Evolutionary conservation across 1,140 invertebrate species (phyloP), one percentile per base, ranked within the genome.

Genomic region (Drosophila lini): DNA sequence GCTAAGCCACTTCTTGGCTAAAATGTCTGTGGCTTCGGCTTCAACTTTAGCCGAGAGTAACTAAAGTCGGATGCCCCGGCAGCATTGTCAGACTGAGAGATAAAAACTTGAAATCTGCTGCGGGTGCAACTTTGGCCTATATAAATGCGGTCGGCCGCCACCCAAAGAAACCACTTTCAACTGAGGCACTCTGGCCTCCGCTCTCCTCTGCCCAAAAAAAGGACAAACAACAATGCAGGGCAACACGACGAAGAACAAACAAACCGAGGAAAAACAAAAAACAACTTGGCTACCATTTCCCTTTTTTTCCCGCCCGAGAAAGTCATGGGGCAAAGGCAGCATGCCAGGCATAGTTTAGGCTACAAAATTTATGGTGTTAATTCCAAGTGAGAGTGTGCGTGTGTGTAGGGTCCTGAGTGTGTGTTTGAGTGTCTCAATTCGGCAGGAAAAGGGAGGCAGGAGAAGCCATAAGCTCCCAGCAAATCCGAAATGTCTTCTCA

Each of bases 311-410:
- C 34, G 11, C n/a, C 11, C n/a, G 13, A 5, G 4, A 38, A 67
- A 68, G 65, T 74, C 45, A 50, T 32, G 47, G 68, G 47, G 16
- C 60, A 74, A 74, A 63, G 64, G 67, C 56, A 70, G 69, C 78
- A 73, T 88, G 60, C 71, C 80, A 56, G 83, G 83, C 82, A 83
- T 74, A 80, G 80, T 82, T 82, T 74, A 60, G 68, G 76, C 83
- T 67, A 68, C 77, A 89, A 89, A 80, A 86, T 86, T 86, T 88
- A 86, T 86, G 84, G 84, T 88, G 83, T 86, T 86, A 89, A 89
- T 86, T 81, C 73, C 68, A 80, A 88, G 71, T 73, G 64, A 60
- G 61, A 68, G 47, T 60, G 44, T 40, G 65, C 25, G 42, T 47
- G 60, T 47, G 52, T 50, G 58, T 16, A 36, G 55, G 38, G 38